Percentiles rank a stretch among this genome's conserved stretches.
phyloP scores from a whole-genome alignment of 64 coral and sea anemone genomes.

The Porites lutea region DNA sequence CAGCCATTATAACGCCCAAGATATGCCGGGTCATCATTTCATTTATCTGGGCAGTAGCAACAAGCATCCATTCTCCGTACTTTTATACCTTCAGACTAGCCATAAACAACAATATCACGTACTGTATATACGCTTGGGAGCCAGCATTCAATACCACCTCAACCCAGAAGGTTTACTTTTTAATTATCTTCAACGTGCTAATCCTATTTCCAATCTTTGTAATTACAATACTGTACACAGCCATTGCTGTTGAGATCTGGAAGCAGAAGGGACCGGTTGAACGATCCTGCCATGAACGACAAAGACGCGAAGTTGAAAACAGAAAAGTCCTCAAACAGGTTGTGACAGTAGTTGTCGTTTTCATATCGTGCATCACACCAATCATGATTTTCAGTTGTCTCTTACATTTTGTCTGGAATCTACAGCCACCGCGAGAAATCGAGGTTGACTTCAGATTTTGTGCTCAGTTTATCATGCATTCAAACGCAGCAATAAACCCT shows the following conservation, averaged over 20 bases:
- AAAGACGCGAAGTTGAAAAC: constrained; percentile 21
- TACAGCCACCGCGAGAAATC: not conserved
- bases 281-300: constrained; percentile 7
- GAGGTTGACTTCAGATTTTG: constrained; percentile 48
- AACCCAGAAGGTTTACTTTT: constrained; percentile 59
- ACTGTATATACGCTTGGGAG: constrained; percentile 50
- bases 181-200: constrained; percentile 65
- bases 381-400: constrained; percentile 25
- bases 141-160: constrained; percentile 45
- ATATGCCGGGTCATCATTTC: constrained; percentile 49
- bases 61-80: constrained; percentile 54
- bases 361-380: constrained; percentile 24
- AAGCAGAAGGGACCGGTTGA: constrained; percentile 40
- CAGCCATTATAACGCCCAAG: constrained; percentile 29
- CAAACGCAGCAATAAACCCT: constrained; percentile 60
- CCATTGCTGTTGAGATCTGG: constrained; percentile 62
- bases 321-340: constrained; percentile 42
- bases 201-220: constrained; percentile 60
- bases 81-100: constrained; percentile 61
- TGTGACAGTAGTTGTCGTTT: constrained; percentile 27
- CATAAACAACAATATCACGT: not conserved
- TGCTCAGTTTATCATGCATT: constrained; percentile 55
- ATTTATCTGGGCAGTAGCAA: constrained; percentile 56
- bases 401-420: not conserved
- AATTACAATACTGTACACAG: constrained; percentile 55